Evolutionary conservation across 2,797 vertebrate species (phyloP).

Genomic region (Pipistrellus nathusii): DNA sequence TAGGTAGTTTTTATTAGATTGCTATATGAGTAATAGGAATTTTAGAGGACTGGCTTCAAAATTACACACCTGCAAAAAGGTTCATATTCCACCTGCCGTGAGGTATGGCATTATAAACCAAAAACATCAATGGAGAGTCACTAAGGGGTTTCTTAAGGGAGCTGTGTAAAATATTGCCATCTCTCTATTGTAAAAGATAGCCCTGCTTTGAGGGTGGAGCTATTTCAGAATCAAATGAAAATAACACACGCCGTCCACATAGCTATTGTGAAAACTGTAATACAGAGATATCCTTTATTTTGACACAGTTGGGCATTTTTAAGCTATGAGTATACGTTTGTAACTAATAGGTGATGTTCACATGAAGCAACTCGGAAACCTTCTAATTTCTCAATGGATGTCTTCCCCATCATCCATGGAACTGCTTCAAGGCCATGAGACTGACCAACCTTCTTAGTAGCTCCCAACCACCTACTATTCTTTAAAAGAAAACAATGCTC

Average conservation of each 20-base stretch:
- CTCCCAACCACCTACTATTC: slow-evolving; percentile 79
- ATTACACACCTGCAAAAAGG: slow-evolving; percentile 86
- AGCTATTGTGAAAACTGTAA: slow-evolving; percentile 81
- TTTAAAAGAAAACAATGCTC: slow-evolving; percentile 81
- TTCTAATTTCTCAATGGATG: slow-evolving; percentile 76
- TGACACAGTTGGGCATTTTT: slow-evolving; percentile 77
- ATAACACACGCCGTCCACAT: slow-evolving; percentile 82
- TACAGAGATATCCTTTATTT: slow-evolving; percentile 80
- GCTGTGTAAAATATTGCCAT: slow-evolving; percentile 85
- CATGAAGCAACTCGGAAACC: slow-evolving; percentile 82
- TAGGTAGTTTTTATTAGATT: slow-evolving; percentile 89
- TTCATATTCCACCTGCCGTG: slow-evolving; percentile 84
- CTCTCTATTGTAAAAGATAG: slow-evolving; percentile 81
- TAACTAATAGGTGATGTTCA: slow-evolving; percentile 75
- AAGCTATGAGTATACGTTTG: slow-evolving; percentile 80
- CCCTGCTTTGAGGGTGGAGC: slow-evolving; percentile 69
- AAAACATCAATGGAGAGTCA: slow-evolving; percentile 83
- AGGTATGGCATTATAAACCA: slow-evolving; percentile 84
- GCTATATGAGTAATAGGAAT: slow-evolving; percentile 86
- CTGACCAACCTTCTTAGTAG: slow-evolving; percentile 72
- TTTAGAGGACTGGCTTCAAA: slow-evolving; percentile 87
- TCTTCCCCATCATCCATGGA: slow-evolving; percentile 78
- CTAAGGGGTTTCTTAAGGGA: slow-evolving; percentile 82
- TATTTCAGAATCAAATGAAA: slow-evolving; percentile 82
- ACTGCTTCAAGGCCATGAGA: slow-evolving; percentile 79